These are phyloP conservation scores for Leistus spinibarbis DNA, from an alignment of 2,888 invertebrate species.

Conservation along the genomic window DNA sequence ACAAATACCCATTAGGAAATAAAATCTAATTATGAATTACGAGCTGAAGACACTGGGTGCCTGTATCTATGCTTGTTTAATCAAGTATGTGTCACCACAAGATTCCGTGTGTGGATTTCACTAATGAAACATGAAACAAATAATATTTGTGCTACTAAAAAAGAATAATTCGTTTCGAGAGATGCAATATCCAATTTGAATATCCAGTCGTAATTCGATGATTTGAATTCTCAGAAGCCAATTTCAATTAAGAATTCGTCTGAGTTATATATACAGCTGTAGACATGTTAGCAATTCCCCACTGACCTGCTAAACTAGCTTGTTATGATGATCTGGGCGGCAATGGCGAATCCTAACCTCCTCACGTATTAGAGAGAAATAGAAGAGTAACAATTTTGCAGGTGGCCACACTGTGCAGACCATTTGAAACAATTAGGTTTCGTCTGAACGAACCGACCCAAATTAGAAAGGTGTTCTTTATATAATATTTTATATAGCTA, in stretches of 20 bases:
- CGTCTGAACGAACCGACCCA: slow-evolving; percentile 22
- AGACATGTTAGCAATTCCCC: background rate
- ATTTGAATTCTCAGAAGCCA: background rate
- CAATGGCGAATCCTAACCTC: background rate
- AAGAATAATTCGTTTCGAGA: background rate
- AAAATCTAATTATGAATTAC: too few relatives aligned
- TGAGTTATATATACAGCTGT: background rate
- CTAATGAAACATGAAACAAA: too few relatives aligned
- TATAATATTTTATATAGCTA: slow-evolving; percentile 6
- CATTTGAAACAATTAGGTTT: slow-evolving; percentile 32
- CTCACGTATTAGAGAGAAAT: background rate
- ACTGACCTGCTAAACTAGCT: slow-evolving; percentile 10
- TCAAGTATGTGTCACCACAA: too few relatives aligned
- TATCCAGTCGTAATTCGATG: background rate
- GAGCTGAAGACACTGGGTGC: too few relatives aligned
- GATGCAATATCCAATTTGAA: background rate
- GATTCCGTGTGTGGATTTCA: too few relatives aligned
- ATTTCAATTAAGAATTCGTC: background rate
- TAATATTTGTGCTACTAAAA: background rate
- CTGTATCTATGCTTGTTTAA: too few relatives aligned
- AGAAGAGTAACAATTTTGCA: slow-evolving; percentile 13
- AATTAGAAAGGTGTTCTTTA: slow-evolving; percentile 33
- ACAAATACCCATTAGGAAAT: too few relatives aligned
- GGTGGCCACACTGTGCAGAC: slow-evolving; percentile 2
- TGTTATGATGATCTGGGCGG: background rate